Percentiles rank a stretch among this genome's conserved stretches.
phyloP scores from a whole-genome alignment of 2,888 invertebrate genomes.

The Entomobrya proxima region DNA sequence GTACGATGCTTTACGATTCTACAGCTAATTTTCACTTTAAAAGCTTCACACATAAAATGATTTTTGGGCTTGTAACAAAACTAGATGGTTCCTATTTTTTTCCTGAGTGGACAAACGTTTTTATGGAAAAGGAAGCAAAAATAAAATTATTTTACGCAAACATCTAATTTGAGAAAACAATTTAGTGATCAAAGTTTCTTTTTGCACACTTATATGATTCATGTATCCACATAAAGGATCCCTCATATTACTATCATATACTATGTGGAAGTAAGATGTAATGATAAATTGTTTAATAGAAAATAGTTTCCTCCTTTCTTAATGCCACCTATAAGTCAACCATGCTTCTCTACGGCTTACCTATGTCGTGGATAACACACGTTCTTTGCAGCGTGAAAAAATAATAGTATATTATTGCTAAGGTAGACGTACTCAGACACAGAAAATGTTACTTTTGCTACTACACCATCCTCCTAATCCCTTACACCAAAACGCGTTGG shows the following conservation, averaged over 20 bases:
- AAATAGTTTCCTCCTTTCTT: conserved; percentile 51
- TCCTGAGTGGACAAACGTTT: background rate
- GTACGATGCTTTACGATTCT: conserved; percentile 46
- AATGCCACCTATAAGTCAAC: conserved; percentile 62
- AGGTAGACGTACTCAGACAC: background rate
- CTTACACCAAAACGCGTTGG: background rate
- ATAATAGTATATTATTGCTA: background rate
- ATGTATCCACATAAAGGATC: background rate
- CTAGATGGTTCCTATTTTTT: background rate
- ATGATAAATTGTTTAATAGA: conserved; percentile 67
- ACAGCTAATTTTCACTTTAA: conserved; percentile 56
- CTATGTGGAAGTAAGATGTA: background rate
- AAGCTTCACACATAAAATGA: conserved; percentile 16
- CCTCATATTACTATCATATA: conserved; percentile 25
- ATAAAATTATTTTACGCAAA: background rate
- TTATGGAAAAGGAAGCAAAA: background rate
- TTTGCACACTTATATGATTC: background rate
- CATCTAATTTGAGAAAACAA: background rate
- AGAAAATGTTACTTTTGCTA: background rate
- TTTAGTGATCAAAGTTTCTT: too few relatives aligned
- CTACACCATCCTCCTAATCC: background rate
- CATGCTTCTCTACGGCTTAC: conserved; percentile 34
- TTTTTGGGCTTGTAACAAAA: conserved; percentile 35
- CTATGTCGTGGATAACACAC: conserved; percentile 50
- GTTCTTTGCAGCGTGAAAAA: conserved; percentile 46